A percentile compares a stretch with the other conserved stretches of the same genome.
These are phyloP conservation scores for Cheilosia scutellata DNA, from an alignment of 2,888 invertebrate species.

Conservation along the genomic window DNA sequence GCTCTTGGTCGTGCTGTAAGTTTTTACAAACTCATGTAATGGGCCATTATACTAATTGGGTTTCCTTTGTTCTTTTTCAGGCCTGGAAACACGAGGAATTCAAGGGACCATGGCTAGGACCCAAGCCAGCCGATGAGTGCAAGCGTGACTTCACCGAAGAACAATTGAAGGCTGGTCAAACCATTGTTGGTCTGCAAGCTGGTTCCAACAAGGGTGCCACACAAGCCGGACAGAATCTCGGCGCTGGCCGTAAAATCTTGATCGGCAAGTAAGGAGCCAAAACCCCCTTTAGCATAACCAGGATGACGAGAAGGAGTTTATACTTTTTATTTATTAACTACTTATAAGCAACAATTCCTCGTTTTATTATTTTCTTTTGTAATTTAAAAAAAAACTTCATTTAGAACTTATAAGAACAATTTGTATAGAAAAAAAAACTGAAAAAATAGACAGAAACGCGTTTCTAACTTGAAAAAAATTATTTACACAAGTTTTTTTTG, in stretches of 20 bases:
- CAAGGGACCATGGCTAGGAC: constrained; percentile 95
- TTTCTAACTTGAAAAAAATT: constrained; percentile 63
- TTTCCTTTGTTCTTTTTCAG: constrained; percentile 84
- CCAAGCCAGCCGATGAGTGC: constrained; percentile 97
- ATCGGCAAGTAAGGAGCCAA: constrained; percentile 90
- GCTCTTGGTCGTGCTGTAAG: constrained; percentile 93
- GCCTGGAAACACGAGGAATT: constrained; percentile 94
- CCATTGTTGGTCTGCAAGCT: constrained; percentile 96
- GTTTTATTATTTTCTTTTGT: constrained; percentile 62
- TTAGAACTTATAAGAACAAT: constrained; percentile 70
- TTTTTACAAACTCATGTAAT: constrained; percentile 31
- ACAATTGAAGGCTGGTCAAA: constrained; percentile 94
- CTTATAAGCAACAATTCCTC: constrained; percentile 75
- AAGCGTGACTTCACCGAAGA: constrained; percentile 97
- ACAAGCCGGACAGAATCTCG: constrained; percentile 95
- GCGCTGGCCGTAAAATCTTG: constrained; percentile 95
- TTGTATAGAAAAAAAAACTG: constrained; percentile 48
- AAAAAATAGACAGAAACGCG: constrained; percentile 70
- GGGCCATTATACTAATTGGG: background rate
- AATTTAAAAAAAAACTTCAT: constrained; percentile 59
- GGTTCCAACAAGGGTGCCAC: constrained; percentile 98
- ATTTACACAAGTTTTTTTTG: constrained; percentile 24
- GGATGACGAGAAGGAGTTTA: constrained; percentile 71
- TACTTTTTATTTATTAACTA: constrained; percentile 55
- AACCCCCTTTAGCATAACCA: constrained; percentile 24